A percentile compares a stretch with the other conserved stretches of the same genome.
These are phyloP conservation scores for Orthosia gothica DNA, from an alignment of 2,888 invertebrate species.

Conservation along the genomic window DNA sequence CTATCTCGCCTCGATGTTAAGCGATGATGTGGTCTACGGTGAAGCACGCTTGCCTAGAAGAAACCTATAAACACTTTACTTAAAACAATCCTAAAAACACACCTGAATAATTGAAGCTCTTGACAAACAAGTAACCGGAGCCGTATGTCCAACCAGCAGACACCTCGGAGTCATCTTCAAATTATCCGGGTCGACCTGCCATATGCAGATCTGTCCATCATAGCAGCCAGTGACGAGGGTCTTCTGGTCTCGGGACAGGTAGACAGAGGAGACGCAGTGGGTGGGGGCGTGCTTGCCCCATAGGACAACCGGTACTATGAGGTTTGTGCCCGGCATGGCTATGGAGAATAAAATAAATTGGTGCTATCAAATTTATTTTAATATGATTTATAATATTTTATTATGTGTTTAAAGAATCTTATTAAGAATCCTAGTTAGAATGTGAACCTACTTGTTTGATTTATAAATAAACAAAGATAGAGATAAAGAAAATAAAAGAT, in stretches of 20 bases:
- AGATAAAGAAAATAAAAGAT: no score
- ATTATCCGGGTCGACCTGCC: conserved; percentile 95
- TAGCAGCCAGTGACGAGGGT: conserved; percentile 99
- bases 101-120: conserved; percentile 94
- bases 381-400: no score
- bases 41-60: no score
- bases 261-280: conserved; percentile 98
- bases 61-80: no score
- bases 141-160: conserved; percentile 98
- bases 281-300: conserved; percentile 99
- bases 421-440: background rate
- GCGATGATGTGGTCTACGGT: no score
- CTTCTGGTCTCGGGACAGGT: conserved; percentile 97
- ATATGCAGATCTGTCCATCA: conserved; percentile 99
- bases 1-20: no score
- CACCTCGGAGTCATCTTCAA: conserved; percentile 98
- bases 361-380: no score
- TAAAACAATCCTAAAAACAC: background rate
- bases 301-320: conserved; percentile 99
- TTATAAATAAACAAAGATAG: no score
- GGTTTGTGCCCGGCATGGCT: conserved; percentile 95
- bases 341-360: conserved; percentile 30
- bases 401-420: background rate
- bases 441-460: no score
- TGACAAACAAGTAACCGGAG: conserved; percentile 97